Evolutionary conservation across 2,113 vertebrate species (phyloP).

Genomic region (Lates calcarifer): DNA sequence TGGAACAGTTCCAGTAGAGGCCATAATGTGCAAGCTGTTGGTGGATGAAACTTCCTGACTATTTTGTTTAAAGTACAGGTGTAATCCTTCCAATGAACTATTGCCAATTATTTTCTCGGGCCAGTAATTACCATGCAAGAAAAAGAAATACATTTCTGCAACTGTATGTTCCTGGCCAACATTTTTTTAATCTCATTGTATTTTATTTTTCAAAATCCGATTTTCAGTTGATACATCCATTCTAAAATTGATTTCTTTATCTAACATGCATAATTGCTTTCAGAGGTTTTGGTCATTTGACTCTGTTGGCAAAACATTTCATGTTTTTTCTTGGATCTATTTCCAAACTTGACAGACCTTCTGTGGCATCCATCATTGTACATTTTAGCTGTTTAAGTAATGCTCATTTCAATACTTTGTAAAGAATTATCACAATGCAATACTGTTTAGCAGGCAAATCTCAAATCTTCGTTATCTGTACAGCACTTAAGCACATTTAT

Average conservation of each 20-base stretch:
- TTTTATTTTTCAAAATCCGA: background rate
- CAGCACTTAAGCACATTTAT: background rate
- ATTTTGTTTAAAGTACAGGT: background rate
- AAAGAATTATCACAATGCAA: background rate
- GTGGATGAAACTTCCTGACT: slow-evolving; percentile 13
- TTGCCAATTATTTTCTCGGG: background rate
- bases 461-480: background rate
- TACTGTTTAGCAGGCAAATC: background rate
- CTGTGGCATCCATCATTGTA: background rate
- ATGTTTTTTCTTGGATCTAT: background rate
- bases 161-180: no score
- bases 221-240: no score
- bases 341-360: background rate
- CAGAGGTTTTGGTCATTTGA: no score
- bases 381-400: background rate
- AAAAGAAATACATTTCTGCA: background rate
- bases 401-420: background rate
- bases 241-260: background rate
- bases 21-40: slow-evolving; percentile 23
- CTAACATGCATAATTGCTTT: no score
- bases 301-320: no score
- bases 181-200: background rate
- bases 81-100: background rate
- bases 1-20: slow-evolving; percentile 48
- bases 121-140: background rate